phyloP scores from a whole-genome alignment of 2,797 vertebrate genomes.

The Takifugu ocellatus region DNA sequence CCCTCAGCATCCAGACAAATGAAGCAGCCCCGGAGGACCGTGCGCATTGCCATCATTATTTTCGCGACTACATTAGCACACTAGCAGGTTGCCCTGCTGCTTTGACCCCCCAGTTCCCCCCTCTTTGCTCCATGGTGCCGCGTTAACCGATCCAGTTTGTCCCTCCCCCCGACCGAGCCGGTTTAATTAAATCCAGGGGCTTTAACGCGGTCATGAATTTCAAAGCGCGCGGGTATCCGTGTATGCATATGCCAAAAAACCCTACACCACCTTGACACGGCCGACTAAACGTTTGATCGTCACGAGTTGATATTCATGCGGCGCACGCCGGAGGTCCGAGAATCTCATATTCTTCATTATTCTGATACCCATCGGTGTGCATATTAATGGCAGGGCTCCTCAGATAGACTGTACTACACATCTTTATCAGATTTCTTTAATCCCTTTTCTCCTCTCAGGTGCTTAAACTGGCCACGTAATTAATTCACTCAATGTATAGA shows the following conservation, averaged over 20 bases:
- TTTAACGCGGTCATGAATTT: slow-evolving; percentile 69
- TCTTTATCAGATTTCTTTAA: slow-evolving; percentile 55
- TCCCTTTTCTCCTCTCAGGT: slow-evolving; percentile 57
- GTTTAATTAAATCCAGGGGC: slow-evolving; percentile 74
- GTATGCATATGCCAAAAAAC: slow-evolving; percentile 46
- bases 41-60: too few species aligned
- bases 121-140: slow-evolving; percentile 56
- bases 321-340: slow-evolving; percentile 43
- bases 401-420: slow-evolving; percentile 63
- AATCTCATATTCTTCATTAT: slow-evolving; percentile 58
- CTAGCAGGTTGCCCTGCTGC: slow-evolving; percentile 43
- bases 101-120: slow-evolving; percentile 49
- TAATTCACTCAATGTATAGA: slow-evolving; percentile 61
- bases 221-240: slow-evolving; percentile 59
- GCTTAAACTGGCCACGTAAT: slow-evolving; percentile 50
- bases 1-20: too few species aligned
- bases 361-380: slow-evolving; percentile 46
- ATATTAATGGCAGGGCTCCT: slow-evolving; percentile 64
- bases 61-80: too few species aligned
- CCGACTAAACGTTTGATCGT: slow-evolving; percentile 67
- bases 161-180: slow-evolving; percentile 50
- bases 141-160: slow-evolving; percentile 61
- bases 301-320: slow-evolving; percentile 69
- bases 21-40: too few species aligned
- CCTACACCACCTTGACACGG: slow-evolving; percentile 44